Evolutionary conservation across 2,113 vertebrate genomes (phyloP).

Genomic region (Gnathonemus longibarbis): DNA sequence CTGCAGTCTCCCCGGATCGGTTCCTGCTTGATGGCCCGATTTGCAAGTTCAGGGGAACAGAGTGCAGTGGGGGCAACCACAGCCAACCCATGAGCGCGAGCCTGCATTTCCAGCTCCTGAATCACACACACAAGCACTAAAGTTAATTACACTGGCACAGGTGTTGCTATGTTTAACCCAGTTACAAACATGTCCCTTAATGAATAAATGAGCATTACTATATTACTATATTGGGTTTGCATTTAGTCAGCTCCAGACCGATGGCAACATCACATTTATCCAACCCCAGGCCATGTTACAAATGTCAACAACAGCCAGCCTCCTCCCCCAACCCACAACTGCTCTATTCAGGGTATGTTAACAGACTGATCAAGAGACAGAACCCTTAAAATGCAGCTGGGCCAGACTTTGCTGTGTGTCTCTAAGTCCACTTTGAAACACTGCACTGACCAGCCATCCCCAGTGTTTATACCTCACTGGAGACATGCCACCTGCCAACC

Average conservation of each 20-base stretch:
- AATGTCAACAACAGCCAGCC: background rate
- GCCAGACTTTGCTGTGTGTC: background rate
- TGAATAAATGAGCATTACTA: background rate
- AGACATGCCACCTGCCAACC: background rate
- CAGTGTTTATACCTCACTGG: background rate
- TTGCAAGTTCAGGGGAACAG: slow-evolving; percentile 71
- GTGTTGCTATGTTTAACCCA: background rate
- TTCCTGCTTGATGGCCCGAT: slow-evolving; percentile 82
- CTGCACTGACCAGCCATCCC: background rate
- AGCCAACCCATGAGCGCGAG: slow-evolving; percentile 84
- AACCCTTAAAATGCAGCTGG: background rate
- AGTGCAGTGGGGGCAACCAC: slow-evolving; percentile 72
- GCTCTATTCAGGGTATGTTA: background rate
- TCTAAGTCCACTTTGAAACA: background rate
- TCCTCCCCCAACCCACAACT: background rate
- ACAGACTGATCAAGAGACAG: background rate
- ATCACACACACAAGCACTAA: background rate
- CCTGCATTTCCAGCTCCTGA: slow-evolving; percentile 97
- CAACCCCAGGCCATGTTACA: background rate
- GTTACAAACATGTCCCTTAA: background rate
- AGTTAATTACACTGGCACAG: background rate
- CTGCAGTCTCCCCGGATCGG: slow-evolving; percentile 73
- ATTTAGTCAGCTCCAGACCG: background rate
- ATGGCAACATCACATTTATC: background rate
- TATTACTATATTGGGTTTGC: background rate